phyloP scores from a whole-genome alignment of 2,113 vertebrate species.

The Ciconia maguari region DNA sequence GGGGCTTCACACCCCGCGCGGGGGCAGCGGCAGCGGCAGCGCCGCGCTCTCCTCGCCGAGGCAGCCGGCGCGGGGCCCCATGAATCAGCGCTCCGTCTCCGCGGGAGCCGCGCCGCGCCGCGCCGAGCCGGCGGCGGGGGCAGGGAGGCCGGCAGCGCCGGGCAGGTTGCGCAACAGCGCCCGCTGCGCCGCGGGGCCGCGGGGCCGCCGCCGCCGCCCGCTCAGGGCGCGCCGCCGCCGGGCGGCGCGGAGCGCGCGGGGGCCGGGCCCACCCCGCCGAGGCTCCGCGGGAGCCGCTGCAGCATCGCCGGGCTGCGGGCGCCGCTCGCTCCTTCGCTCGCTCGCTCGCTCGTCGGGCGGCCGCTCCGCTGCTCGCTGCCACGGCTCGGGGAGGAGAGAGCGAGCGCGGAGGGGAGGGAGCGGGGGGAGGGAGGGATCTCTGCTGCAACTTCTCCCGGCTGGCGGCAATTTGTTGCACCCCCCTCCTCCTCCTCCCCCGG shows the following conservation, averaged over 20 bases:
- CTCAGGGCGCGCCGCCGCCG: not conserved
- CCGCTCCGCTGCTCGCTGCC: not conserved
- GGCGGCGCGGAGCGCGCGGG: not conserved
- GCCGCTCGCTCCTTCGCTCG: not conserved
- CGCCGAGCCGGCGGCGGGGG: conserved; percentile 19
- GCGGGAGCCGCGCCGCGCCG: conserved; percentile 52
- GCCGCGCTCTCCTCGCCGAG: conserved; percentile 52
- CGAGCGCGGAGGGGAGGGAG: not conserved
- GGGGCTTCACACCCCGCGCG: conserved; percentile 44
- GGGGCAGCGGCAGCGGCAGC: conserved; percentile 42
- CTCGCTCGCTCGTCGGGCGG: not conserved
- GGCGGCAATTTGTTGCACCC: conserved; percentile 28
- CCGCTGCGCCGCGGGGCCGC: not conserved
- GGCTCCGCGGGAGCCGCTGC: not conserved
- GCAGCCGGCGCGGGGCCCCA: conserved; percentile 67
- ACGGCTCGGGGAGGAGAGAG: not conserved
- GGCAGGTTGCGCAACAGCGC: conserved; percentile 67
- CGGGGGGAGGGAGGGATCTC: not conserved
- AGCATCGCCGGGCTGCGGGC: not conserved
- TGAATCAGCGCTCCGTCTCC: conserved; percentile 75
- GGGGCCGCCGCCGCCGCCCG: not conserved
- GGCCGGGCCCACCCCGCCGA: not conserved
- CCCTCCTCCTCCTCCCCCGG: not conserved
- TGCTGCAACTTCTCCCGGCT: conserved; percentile 50
- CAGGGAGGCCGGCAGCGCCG: conserved; percentile 6